phyloP scores from a whole-genome alignment of 2,888 invertebrate genomes.

The Megalurothrips usitatus region DNA sequence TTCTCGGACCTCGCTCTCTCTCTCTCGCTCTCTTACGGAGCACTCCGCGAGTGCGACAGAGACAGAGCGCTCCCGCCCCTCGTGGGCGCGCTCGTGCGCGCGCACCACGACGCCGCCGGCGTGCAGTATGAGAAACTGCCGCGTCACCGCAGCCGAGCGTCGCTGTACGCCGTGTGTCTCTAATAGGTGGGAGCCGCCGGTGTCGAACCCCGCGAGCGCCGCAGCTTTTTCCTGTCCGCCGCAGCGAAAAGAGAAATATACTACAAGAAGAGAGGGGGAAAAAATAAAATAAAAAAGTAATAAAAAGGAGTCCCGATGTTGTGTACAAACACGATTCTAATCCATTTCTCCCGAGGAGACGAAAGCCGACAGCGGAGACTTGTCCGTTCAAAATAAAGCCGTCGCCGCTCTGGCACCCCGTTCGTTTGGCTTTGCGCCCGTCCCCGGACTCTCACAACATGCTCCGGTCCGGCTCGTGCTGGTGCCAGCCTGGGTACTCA shows the following conservation, averaged over 20 bases:
- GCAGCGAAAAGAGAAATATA: too few relatives aligned
- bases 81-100: background rate
- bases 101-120: background rate
- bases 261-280: too few relatives aligned
- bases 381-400: background rate
- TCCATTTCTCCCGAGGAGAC: background rate
- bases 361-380: background rate
- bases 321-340: constrained; percentile 23
- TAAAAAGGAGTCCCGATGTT: too few relatives aligned
- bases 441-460: background rate
- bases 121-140: background rate
- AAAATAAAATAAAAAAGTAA: too few relatives aligned
- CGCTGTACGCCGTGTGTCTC: background rate
- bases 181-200: too few relatives aligned
- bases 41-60: too few relatives aligned
- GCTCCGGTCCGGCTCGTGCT: background rate
- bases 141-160: background rate
- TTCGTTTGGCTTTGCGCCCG: too few relatives aligned
- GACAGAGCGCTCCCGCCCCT: too few relatives aligned
- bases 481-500: background rate
- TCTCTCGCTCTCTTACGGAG: too few relatives aligned
- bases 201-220: too few relatives aligned
- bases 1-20: too few relatives aligned
- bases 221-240: too few relatives aligned
- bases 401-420: background rate